Conservation (phyloP, 1,140 invertebrate genomes). For the Macrobrachium nipponense region DNA sequence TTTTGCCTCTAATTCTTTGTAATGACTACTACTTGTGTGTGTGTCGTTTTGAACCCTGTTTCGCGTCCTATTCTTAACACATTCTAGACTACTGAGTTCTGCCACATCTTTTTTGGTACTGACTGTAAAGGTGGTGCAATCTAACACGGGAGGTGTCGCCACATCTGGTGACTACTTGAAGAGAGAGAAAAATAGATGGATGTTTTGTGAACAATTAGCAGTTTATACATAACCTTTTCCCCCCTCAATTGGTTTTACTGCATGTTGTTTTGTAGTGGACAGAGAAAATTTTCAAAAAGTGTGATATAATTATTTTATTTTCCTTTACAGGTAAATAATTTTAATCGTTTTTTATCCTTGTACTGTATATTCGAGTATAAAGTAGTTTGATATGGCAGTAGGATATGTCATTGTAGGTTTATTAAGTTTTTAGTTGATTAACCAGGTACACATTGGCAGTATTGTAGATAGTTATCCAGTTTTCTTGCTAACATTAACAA, state of each 20-base stretch:
- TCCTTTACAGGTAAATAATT: too few relatives aligned
- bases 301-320: too few relatives aligned
- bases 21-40: neutral
- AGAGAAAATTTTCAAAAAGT: too few relatives aligned
- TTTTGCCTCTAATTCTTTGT: conserved; percentile 1
- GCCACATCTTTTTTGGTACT: too few relatives aligned
- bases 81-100: neutral
- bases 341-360: too few relatives aligned
- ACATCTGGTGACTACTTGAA: neutral
- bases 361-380: too few relatives aligned
- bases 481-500: neutral
- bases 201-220: too few relatives aligned
- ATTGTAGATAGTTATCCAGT: neutral
- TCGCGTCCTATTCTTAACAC: neutral
- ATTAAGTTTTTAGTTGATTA: neutral
- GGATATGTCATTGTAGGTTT: neutral
- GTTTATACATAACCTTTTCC: too few relatives aligned
- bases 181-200: neutral
- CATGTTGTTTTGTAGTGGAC: too few relatives aligned
- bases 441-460: neutral
- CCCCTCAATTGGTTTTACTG: too few relatives aligned
- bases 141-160: neutral
- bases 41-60: conserved; percentile 8
- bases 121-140: neutral
- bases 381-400: too few relatives aligned